Percentiles rank a stretch among this genome's conserved stretches.
phyloP scores from a whole-genome alignment of 2,888 invertebrate genomes.

The Mellilla xanthometata region DNA sequence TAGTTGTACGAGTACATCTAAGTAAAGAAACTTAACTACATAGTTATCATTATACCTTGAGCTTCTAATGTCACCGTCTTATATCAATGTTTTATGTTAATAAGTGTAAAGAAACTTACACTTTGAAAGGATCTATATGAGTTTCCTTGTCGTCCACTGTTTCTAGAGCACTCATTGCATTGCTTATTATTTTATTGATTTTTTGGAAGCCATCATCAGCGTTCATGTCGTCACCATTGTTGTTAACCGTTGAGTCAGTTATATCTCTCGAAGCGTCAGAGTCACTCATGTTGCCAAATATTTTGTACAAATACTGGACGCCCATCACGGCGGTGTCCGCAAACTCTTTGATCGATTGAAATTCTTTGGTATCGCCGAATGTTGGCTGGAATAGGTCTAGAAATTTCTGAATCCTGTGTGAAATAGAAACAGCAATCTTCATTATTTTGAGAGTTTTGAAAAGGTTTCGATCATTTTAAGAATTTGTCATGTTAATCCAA shows the following conservation, averaged over 20 bases:
- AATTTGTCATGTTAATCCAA: too few relatives aligned
- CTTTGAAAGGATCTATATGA: constrained; percentile 52
- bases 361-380: constrained; percentile 64
- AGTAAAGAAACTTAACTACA: too few relatives aligned
- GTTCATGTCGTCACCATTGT: constrained; percentile 25
- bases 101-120: too few relatives aligned
- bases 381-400: constrained; percentile 63
- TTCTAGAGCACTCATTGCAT: constrained; percentile 43
- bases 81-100: too few relatives aligned
- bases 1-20: too few relatives aligned
- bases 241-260: constrained; percentile 23
- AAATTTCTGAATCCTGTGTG: constrained; percentile 61
- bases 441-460: neutral
- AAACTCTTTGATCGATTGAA: constrained; percentile 51
- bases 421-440: constrained; percentile 7
- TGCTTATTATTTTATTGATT: constrained; percentile 44
- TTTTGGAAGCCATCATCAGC: constrained; percentile 28
- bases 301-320: constrained; percentile 54
- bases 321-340: constrained; percentile 49
- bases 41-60: too few relatives aligned
- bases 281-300: constrained; percentile 37
- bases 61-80: too few relatives aligned
- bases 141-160: constrained; percentile 36
- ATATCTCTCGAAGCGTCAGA: constrained; percentile 28
- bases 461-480: too few relatives aligned